Evolutionary conservation across 2,113 vertebrate genomes (phyloP).

Genomic region (Dissostichus mawsoni): DNA sequence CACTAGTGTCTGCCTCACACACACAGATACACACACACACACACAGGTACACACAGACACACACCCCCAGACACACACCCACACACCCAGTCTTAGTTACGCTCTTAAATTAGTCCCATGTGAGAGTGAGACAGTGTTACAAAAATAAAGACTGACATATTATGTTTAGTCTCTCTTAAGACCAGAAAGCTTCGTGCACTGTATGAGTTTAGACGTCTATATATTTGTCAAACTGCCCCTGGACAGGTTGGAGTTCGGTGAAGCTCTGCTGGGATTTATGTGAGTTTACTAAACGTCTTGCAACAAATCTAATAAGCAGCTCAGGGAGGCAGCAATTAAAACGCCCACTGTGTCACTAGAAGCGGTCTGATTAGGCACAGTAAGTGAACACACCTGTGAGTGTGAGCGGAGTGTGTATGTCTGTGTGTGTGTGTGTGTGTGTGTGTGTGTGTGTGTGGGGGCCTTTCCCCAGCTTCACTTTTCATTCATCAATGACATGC

Average conservation of each 20-base stretch:
- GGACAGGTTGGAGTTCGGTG: no score
- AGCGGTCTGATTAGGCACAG: background rate
- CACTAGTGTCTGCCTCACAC: background rate
- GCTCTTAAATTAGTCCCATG: no score
- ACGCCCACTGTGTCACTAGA: background rate
- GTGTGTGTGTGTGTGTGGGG: background rate
- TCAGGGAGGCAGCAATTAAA: background rate
- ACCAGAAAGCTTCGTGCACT: background rate
- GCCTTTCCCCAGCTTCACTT: background rate
- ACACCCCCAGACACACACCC: no score
- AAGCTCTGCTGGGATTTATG: background rate
- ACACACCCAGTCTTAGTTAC: no score
- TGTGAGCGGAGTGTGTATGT: background rate
- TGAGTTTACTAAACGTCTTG: background rate
- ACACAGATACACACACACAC: background rate
- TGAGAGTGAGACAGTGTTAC: no score
- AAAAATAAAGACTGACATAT: no score
- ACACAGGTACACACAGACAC: no score
- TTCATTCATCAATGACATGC: conserved; percentile 5
- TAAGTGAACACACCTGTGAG: background rate
- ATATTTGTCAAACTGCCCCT: background rate
- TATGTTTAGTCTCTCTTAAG: no score
- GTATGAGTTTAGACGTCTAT: background rate
- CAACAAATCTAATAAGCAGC: background rate
- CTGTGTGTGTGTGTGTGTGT: no score